Evolutionary conservation across 2,113 vertebrate species (phyloP), one percentile per base, ranked within the genome.

Genomic region (Promerops cafer): DNA sequence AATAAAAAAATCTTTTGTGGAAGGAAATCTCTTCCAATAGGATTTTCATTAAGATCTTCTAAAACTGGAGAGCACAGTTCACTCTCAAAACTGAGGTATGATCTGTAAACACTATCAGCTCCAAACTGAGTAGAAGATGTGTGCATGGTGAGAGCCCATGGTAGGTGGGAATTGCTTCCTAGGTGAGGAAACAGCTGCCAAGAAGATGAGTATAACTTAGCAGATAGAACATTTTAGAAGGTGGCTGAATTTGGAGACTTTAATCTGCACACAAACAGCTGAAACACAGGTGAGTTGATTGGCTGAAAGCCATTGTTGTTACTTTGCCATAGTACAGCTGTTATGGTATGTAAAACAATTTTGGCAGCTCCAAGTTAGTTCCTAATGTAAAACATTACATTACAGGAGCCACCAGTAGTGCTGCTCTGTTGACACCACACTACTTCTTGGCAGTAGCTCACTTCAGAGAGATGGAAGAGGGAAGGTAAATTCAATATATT

Each of bases 281-380:
- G 31, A 61, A 95, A 61, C 37, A 70, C 69, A 94, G 77, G 87
- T 96, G 89, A 95, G 31, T 21, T 53, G 52, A n/a, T 24, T 91
- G 65, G 80, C 71, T 71, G 72, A 92, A 83, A 93, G 89, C 47
- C 72, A 68, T 57, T 78, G 19, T 45, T 82, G 49, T 68, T 66
- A 45, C 39, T 94, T 92, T 71, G 40, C 52, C 17, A 37, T 52
- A 78, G 18, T 86, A 76, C 53, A 76, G 24, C 45, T 91, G 61
- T 68, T 91, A 57, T 2, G 10, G 37, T 37, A 87, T 30, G 28
- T 56, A 76, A 82, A 95, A 78, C 53, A 93, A 53, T 44, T 80
- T 70, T 79, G 77, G 57, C 80, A 92, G 39, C 64, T 90, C 42
- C 27, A 61, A 61, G 80, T 64, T 71, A 64, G 31, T 79, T 96